Percentiles rank a stretch among this genome's conserved stretches.
Evolutionary conservation across 2,797 vertebrate genomes (phyloP).

Genomic region (Onychomys leucogaster): DNA sequence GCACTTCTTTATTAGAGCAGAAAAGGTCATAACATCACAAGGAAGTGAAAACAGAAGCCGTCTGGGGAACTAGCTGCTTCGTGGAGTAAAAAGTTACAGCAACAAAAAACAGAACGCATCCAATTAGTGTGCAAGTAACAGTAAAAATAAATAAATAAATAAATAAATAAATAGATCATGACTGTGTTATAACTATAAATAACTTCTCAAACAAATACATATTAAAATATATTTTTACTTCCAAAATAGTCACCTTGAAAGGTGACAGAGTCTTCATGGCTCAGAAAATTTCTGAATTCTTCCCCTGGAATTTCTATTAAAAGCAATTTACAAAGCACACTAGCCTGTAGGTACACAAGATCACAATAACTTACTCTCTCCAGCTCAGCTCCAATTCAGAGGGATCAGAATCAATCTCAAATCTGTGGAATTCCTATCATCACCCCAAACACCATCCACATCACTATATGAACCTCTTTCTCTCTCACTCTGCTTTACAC

Average conservation of each 20-base stretch:
- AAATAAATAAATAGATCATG: conserved; percentile 7
- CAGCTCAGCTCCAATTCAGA: conserved; percentile 1
- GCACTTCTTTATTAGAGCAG: conserved; percentile 67
- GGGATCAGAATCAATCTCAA: neutral
- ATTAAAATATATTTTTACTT: conserved; percentile 52
- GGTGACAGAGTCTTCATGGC: neutral
- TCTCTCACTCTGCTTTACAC: neutral
- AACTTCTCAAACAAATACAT: conserved; percentile 45
- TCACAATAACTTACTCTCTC: neutral
- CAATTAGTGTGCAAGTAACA: conserved; percentile 39
- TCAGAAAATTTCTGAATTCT: conserved; percentile 6
- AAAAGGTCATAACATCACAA: conserved; percentile 70
- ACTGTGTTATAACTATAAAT: neutral
- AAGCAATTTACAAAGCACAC: conserved; percentile 50
- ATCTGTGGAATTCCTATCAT: neutral
- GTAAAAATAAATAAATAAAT: conserved; percentile 26
- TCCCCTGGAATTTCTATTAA: conserved; percentile 61
- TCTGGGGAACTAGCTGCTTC: conserved; percentile 41
- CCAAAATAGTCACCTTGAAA: neutral
- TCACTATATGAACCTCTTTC: neutral
- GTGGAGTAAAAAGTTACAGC: conserved; percentile 6
- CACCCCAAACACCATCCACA: too few species aligned
- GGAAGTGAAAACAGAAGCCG: conserved; percentile 74
- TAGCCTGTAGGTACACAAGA: neutral
- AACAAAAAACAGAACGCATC: conserved; percentile 51